Percentiles rank a stretch among this genome's conserved stretches.
These are phyloP conservation scores for Rhingia campestris DNA, from an alignment of 2,888 invertebrate genomes.

Conservation along the genomic window DNA sequence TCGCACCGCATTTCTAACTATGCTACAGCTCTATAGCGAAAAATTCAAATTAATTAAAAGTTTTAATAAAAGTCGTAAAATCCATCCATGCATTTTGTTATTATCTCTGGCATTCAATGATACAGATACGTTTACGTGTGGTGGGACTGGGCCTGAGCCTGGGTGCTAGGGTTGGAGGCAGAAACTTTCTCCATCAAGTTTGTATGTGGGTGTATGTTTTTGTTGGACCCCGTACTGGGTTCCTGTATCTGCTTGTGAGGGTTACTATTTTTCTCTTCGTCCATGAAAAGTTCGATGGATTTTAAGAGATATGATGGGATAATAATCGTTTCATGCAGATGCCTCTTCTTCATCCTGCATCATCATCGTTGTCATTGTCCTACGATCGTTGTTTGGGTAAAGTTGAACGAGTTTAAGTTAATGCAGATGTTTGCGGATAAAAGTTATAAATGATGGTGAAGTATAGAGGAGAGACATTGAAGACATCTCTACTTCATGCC, in stretches of 20 bases:
- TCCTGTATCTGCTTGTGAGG: slow-evolving; percentile 43
- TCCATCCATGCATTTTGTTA: slow-evolving; percentile 71
- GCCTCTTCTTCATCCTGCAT: slow-evolving; percentile 67
- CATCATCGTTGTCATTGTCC: slow-evolving; percentile 51
- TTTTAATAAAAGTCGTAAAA: slow-evolving; percentile 72
- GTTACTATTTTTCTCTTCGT: slow-evolving; percentile 31
- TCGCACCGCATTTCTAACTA: background rate
- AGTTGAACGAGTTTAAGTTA: slow-evolving; percentile 70
- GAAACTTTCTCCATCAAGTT: slow-evolving; percentile 53
- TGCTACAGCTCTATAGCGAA: slow-evolving; percentile 25
- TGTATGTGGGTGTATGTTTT: slow-evolving; percentile 40
- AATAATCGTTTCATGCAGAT: slow-evolving; percentile 74
- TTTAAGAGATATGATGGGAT: slow-evolving; percentile 72
- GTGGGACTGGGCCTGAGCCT: background rate
- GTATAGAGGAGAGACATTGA: slow-evolving; percentile 34
- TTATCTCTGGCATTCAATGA: slow-evolving; percentile 66
- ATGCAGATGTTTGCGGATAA: slow-evolving; percentile 74
- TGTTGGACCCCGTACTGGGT: background rate
- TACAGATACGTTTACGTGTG: slow-evolving; percentile 14
- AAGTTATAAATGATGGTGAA: slow-evolving; percentile 66
- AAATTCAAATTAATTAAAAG: slow-evolving; percentile 72
- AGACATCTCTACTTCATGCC: slow-evolving; percentile 58
- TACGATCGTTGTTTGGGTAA: slow-evolving; percentile 66
- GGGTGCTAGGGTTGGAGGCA: background rate
- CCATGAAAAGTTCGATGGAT: slow-evolving; percentile 70